Evolutionary conservation across 2,797 vertebrate genomes (phyloP), one percentile per base, ranked within the genome.

Genomic region (Dipus sagitta): DNA sequence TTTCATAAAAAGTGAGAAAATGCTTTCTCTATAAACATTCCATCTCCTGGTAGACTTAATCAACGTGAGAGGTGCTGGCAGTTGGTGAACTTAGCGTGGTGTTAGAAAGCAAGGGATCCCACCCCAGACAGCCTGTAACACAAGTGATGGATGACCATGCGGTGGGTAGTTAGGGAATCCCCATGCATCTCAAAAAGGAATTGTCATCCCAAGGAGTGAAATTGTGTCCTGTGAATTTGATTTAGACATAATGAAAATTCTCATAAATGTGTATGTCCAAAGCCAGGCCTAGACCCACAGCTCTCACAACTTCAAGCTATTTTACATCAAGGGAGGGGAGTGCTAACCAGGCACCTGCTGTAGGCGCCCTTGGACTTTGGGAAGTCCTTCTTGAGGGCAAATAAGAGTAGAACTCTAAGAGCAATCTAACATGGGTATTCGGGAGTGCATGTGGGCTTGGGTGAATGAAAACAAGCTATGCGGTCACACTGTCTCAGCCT

Each of bases 1-100:
- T 98, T 98, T 98, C 97, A 98, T 98, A 98, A 98, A 97, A 98
- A 98, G 95, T 96, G 94, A 97, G 90, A 95, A 96, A 79, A 76
- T 23, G 88, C 75, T 97, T 98, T 97, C 96, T 97, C 95, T 97
- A 94, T 74, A 95, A 95, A 94, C 0, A 7, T 92, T 92, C 78
- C 80, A 52, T 96, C 96, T 95, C 95, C 96, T 58, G 21, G 60
- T 84, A 88, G 96, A 90, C 92, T 76, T 93, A 96, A 92, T 97
- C 95, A 94, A 75, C 18, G 38, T 87, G 87, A 90, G 96, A 97
- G 95, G 47, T 94, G 87, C 34, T 80, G 79, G 95, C 96, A 86
- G 60, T 90, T 34, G 75, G 90, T 88, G 91, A 93, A 87, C 92
- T 93, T 24, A 81, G 28, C 84, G 77, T 91, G 79, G 78, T 60